Evolutionary conservation across 2,113 vertebrate genomes (phyloP), one percentile per base, ranked within the genome.

Genomic region (Embiotoca jacksoni): DNA sequence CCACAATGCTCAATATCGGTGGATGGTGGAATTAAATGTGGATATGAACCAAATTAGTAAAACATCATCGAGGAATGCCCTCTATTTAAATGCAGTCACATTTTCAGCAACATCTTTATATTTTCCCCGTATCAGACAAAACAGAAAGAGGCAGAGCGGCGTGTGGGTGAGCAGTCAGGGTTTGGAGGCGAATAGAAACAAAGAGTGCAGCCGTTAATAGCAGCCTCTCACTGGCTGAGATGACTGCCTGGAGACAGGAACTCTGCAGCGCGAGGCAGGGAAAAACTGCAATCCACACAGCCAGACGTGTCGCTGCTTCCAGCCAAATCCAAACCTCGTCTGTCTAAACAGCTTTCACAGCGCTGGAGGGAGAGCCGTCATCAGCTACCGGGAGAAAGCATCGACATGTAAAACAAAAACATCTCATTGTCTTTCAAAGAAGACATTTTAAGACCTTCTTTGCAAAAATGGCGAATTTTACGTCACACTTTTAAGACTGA

Each of bases 211-310:
- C 75, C 50, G 55, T 60, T 67, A 80, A 81, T 78, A 78, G 77
- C 83, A 73, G 69, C 61, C 52, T 83, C 70, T 88, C 58, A n/a
- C 59, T 75, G 80, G 64, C 75, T 72, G 80, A 76, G 71, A 76
- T 11, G 55, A 85, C 83, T 85, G 89, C 91, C 83, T 91, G 83
- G 87, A 92, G 88, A 93, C 88, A 91, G 83, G 57, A n/a, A 35
- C 79, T 82, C 55, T 72, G 64, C 68, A 67, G 84, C 41, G 35
- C 46, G 74, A 82, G 78, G 81, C 61, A 57, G 82, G 70, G 39
- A 82, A 65, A 77, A 5, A 60, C 36, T 53, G 58, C 49, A 23
- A 57, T 72, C 83, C 77, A 68, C 60, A 60, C 68, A 81, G 78
- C 49, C 85, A 84, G 76, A 85, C 61, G 36, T 54, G 70, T 75